Percentiles rank a stretch among this genome's conserved stretches.
Evolutionary conservation across 2,113 vertebrate genomes (phyloP).

Genomic region (Anoplopoma fimbria): DNA sequence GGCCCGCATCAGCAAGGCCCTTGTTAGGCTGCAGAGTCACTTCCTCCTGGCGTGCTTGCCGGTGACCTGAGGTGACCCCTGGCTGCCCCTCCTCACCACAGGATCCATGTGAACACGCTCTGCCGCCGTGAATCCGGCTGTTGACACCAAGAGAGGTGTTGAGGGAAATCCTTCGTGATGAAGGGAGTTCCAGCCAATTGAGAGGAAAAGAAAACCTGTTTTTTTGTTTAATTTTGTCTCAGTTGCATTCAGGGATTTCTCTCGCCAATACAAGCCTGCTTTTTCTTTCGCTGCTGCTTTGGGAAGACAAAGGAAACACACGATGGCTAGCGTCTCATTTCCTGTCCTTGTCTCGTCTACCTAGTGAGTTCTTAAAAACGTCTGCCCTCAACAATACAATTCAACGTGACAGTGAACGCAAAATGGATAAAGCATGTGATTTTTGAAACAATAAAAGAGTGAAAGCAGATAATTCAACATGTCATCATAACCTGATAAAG

Average conservation of each 20-base stretch:
- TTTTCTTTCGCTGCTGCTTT: constrained; percentile 38
- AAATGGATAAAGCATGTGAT: not conserved
- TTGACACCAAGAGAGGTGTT: constrained; percentile 38
- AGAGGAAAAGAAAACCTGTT: constrained; percentile 36
- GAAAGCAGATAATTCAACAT: constrained; percentile 29
- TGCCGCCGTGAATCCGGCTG: constrained; percentile 48
- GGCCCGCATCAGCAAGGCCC: constrained; percentile 74
- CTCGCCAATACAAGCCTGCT: constrained; percentile 27
- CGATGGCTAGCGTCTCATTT: constrained; percentile 27
- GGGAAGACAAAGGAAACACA: constrained; percentile 57
- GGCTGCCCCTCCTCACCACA: constrained; percentile 42
- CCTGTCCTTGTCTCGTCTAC: constrained; percentile 10
- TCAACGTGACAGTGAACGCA: constrained; percentile 4
- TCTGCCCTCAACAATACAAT: constrained; percentile 4
- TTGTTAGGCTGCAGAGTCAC: constrained; percentile 62
- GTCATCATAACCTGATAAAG: constrained; percentile 47
- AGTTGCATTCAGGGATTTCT: constrained; percentile 3
- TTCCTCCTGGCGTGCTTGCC: constrained; percentile 72
- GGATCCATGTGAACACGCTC: constrained; percentile 67
- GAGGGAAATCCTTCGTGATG: constrained; percentile 37
- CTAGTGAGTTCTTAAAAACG: constrained; percentile 11
- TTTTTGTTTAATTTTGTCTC: constrained; percentile 54
- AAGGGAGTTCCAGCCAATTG: constrained; percentile 35
- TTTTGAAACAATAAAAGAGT: not conserved
- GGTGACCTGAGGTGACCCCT: constrained; percentile 73